These are phyloP conservation scores for Atrina japonica DNA, from an alignment of 2,888 invertebrate species.

Conservation along the genomic window DNA sequence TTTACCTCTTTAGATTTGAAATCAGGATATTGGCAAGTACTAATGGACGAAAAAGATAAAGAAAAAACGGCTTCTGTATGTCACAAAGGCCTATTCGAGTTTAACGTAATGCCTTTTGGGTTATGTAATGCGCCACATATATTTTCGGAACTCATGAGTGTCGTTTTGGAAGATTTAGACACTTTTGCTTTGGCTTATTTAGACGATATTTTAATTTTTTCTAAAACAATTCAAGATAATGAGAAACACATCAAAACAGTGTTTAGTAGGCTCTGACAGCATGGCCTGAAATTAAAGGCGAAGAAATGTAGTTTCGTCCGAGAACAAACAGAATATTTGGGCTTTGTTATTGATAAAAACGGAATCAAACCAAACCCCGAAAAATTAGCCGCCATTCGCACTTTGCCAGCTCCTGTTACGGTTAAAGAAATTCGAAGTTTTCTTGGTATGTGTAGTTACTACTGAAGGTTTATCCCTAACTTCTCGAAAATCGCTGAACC, in stretches of 20 bases:
- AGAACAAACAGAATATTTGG: conserved; percentile 42
- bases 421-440: conserved; percentile 46
- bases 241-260: conserved; percentile 11
- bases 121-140: conserved; percentile 23
- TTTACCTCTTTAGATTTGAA: conserved; percentile 30
- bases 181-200: conserved; percentile 27
- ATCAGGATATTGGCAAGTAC: conserved; percentile 36
- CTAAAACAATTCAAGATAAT: conserved; percentile 14
- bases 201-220: conserved; percentile 24
- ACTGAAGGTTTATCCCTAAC: conserved; percentile 47
- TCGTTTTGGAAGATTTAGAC: conserved; percentile 37
- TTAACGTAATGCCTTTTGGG: conserved; percentile 41
- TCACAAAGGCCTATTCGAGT: conserved; percentile 42
- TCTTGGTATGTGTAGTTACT: conserved; percentile 51
- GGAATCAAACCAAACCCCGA: conserved; percentile 35
- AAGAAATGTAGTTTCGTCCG: conserved; percentile 27
- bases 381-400: conserved; percentile 37
- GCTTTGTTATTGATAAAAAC: conserved; percentile 32
- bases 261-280: conserved; percentile 7
- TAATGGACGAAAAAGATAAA: conserved; percentile 34
- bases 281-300: conserved; percentile 9
- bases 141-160: conserved; percentile 38
- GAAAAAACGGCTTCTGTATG: conserved; percentile 40
- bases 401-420: conserved; percentile 34
- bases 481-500: conserved; percentile 46